Evolutionary conservation across 2,113 vertebrate species (phyloP), one percentile per base, ranked within the genome.

Genomic region (Proterorhinus semilunaris): DNA sequence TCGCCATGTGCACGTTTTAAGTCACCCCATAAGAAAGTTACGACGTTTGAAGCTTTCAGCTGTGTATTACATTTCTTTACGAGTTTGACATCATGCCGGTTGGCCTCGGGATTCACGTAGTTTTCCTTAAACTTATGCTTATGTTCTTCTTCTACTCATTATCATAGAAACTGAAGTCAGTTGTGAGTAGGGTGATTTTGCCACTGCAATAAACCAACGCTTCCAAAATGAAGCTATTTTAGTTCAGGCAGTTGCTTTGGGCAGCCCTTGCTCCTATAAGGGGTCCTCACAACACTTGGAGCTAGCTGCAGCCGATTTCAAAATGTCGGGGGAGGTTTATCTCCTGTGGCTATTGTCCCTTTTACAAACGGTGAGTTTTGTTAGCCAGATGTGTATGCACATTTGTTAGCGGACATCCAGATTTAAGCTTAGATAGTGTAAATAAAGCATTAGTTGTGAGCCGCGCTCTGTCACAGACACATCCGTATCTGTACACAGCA

Each of bases 361-460:
- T 12, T 71, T 96, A 77, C 93, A 96, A 81, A 92, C 93, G 94
- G 95, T 96, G 91, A 94, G 83, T 85, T 54, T 64, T 45, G 42
- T 47, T 5, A 2, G 48, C 15, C 10, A 15, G 8, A 0, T 7
- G 6, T n/a, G 12, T 44, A 7, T 8, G 2, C 13, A 44, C 42
- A 10, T 9, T 45, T 8, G 44, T 45, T 44, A 45, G 58, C 42
- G 13, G 42, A 44, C 8, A 61, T 7, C 2, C 2, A 4, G 58
- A 8, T 15, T 61, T 44, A 45, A 15, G 42, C 42, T 9, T 2
- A 1, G 42, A n/a, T 1, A 4, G 1, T 0, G 21, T 9, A 46
- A 16, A 4, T 11, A 48, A 7, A 5, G 0, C 1, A 42, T 7
- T 1, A 51, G 42, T 13, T 16, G 42, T 61, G 0, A 9, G 13